Evolutionary conservation across 1,140 invertebrate genomes (phyloP).

Genomic region (Zophobas atratus): DNA sequence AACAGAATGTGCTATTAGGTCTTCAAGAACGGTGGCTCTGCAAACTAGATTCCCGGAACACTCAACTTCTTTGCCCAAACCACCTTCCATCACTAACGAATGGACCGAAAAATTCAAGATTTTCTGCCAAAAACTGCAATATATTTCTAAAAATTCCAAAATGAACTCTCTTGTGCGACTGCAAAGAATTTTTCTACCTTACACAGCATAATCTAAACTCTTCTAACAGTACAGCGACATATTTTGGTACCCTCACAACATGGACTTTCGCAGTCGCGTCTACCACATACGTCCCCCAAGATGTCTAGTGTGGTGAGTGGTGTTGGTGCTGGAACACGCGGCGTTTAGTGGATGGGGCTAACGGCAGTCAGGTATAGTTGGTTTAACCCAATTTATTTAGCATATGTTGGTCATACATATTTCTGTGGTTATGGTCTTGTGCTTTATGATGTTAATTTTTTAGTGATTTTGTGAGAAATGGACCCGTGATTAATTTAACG

Average conservation of each 20-base stretch:
- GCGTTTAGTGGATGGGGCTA: constrained; percentile 82
- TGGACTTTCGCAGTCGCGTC: constrained; percentile 97
- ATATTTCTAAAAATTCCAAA: constrained; percentile 82
- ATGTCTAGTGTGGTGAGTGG: constrained; percentile 93
- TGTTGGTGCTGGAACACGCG: constrained; percentile 85
- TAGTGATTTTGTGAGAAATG: constrained; percentile 72
- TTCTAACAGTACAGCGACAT: constrained; percentile 79
- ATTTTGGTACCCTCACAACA: constrained; percentile 98
- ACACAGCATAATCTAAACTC: constrained; percentile 46
- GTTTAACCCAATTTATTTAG: too few relatives aligned
- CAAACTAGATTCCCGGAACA: constrained; percentile 86
- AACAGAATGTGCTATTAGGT: constrained; percentile 52
- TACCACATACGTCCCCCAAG: constrained; percentile 95
- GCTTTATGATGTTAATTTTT: constrained; percentile 61
- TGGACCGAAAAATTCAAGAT: constrained; percentile 69
- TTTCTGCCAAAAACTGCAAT: constrained; percentile 74
- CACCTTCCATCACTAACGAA: constrained; percentile 65
- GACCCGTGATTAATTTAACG: constrained; percentile 69
- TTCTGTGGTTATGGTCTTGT: neutral
- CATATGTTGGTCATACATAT: too few relatives aligned
- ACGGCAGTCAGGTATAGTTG: constrained; percentile 75
- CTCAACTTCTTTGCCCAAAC: constrained; percentile 73
- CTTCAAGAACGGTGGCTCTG: constrained; percentile 86
- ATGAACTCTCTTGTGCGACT: constrained; percentile 95
- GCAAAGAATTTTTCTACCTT: constrained; percentile 70